These are phyloP conservation scores for Smutsia gigantea DNA, from an alignment of 2,797 vertebrate species.

Conservation along the genomic window DNA sequence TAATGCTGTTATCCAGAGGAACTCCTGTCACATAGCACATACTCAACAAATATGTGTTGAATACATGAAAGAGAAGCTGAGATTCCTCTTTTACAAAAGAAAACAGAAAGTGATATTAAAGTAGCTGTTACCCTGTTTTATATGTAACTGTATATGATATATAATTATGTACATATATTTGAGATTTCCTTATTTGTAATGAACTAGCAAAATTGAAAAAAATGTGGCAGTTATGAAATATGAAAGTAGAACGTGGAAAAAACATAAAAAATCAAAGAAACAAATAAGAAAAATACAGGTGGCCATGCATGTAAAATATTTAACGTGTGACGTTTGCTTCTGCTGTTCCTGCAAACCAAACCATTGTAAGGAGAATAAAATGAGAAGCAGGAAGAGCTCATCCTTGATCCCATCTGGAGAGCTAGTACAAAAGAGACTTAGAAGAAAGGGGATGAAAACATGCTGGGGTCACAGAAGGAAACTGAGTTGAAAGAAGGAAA, in stretches of 20 bases:
- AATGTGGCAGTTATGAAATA: not conserved
- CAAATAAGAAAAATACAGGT: constrained; percentile 65
- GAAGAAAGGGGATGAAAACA: constrained; percentile 77
- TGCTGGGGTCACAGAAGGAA: constrained; percentile 83
- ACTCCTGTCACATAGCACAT: not conserved
- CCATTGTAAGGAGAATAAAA: constrained; percentile 75
- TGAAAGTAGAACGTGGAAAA: not conserved
- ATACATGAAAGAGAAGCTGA: not conserved
- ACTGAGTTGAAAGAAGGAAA: constrained; percentile 84
- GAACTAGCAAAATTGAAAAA: not conserved
- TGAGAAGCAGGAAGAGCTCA: constrained; percentile 45
- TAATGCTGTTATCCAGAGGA: not conserved
- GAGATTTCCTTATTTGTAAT: not conserved
- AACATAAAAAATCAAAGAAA: constrained; percentile 45
- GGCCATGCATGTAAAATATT: constrained; percentile 66
- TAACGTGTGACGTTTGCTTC: constrained; percentile 67
- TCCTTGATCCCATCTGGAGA: constrained; percentile 82
- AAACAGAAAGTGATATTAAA: not conserved
- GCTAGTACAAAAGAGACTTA: constrained; percentile 83
- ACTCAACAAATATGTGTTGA: not conserved
- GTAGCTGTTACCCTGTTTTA: not conserved
- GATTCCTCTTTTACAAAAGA: not conserved
- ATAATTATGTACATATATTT: not conserved
- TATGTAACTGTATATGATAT: not conserved
- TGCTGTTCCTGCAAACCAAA: constrained; percentile 65